Percentiles rank a stretch among this genome's conserved stretches.
Conservation (phyloP, 2,888 invertebrate genomes). For the Drosophila antonietae region DNA sequence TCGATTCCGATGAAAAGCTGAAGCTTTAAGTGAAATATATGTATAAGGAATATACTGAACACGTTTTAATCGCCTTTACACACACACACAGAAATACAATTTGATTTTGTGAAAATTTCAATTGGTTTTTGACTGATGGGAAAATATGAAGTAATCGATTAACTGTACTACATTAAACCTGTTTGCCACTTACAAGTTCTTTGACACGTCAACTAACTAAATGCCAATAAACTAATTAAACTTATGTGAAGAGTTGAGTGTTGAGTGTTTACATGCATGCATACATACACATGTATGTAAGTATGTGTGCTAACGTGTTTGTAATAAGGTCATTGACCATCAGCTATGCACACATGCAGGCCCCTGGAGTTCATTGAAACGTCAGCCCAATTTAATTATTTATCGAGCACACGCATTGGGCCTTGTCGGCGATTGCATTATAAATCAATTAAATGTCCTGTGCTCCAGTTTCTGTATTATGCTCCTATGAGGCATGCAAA, state of each 20-base stretch:
- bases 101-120: neutral
- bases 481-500: neutral
- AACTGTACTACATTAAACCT: neutral
- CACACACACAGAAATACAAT: neutral
- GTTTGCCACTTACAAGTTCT: neutral
- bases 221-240: neutral
- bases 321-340: neutral
- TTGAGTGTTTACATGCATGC: neutral
- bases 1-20: neutral
- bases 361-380: neutral
- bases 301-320: neutral
- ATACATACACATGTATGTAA: too few relatives aligned
- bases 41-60: neutral
- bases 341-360: neutral
- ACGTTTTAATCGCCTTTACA: neutral
- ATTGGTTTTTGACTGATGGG: neutral
- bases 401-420: slow-evolving; percentile 2
- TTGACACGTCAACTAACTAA: neutral
- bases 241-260: neutral
- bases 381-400: slow-evolving; percentile 21
- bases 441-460: slow-evolving; percentile 36
- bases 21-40: neutral
- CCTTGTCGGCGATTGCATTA: slow-evolving; percentile 1
- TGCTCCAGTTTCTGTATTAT: slow-evolving; percentile 16
- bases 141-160: neutral